These are phyloP conservation scores for Gymnoscopelus microlampas DNA, from an alignment of 2,797 vertebrate species.

Conservation along the genomic window DNA sequence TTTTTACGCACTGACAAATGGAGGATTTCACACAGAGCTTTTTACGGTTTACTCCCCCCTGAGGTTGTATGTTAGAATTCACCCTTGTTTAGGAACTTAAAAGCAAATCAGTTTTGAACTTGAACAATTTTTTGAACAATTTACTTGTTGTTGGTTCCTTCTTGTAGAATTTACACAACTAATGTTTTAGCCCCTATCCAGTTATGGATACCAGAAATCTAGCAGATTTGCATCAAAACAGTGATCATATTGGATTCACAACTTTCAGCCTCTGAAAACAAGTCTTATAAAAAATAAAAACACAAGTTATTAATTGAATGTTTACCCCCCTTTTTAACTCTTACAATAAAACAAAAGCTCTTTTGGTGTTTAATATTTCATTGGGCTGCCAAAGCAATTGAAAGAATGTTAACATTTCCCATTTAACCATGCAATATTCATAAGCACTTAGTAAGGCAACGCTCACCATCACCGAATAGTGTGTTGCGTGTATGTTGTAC, in stretches of 20 bases:
- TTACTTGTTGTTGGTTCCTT: neutral
- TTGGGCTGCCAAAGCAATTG: slow-evolving; percentile 68
- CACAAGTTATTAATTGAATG: slow-evolving; percentile 64
- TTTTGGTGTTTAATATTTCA: slow-evolving; percentile 76
- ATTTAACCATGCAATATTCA: slow-evolving; percentile 81
- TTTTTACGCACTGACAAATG: too few relatives aligned
- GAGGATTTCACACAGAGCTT: too few relatives aligned
- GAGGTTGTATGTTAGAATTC: too few relatives aligned
- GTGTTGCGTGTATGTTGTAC: slow-evolving; percentile 18
- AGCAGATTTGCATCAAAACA: slow-evolving; percentile 17
- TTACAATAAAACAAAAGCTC: slow-evolving; percentile 76
- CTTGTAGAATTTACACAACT: neutral
- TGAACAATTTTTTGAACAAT: neutral
- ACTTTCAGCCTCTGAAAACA: slow-evolving; percentile 23
- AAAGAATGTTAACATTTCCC: slow-evolving; percentile 78
- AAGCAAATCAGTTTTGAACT: slow-evolving; percentile 11
- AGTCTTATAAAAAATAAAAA: slow-evolving; percentile 31
- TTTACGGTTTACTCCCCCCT: too few relatives aligned
- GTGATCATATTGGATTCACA: slow-evolving; percentile 25
- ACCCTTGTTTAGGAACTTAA: neutral
- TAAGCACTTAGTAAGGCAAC: slow-evolving; percentile 74
- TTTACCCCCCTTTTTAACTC: slow-evolving; percentile 62
- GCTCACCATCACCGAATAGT: slow-evolving; percentile 40
- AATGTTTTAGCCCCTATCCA: neutral
- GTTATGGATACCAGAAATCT: slow-evolving; percentile 17